A percentile compares a stretch with the other conserved stretches of the same genome.
Evolutionary conservation across 1,140 invertebrate genomes (phyloP).

Genomic region (Diorhabda elongata): DNA sequence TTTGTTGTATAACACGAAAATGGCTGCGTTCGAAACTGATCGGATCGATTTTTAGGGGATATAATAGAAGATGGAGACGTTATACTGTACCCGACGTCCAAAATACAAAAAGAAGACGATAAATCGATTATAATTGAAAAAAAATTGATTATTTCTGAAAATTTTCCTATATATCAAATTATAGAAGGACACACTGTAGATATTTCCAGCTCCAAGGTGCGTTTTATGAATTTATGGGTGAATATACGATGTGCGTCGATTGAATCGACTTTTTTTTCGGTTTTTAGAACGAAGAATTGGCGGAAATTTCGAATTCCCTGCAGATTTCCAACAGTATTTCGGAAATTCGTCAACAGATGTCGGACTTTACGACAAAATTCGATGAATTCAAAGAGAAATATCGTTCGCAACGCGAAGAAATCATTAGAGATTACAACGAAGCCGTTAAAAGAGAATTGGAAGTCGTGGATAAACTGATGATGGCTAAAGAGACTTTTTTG

Average conservation of each 20-base stretch:
- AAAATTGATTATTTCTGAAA: too few species aligned
- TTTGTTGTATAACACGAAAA: too few species aligned
- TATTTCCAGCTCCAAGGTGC: too few species aligned
- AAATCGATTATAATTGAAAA: too few species aligned
- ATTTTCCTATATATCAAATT: too few species aligned
- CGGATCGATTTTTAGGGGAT: background rate
- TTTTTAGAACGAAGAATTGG: background rate
- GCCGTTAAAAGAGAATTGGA: slow-evolving; percentile 27
- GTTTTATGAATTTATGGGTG: too few species aligned
- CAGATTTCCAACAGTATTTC: slow-evolving; percentile 31
- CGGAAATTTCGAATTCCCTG: slow-evolving; percentile 18
- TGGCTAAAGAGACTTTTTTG: slow-evolving; percentile 12
- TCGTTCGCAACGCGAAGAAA: slow-evolving; percentile 25
- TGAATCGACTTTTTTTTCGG: too few species aligned
- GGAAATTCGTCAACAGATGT: slow-evolving; percentile 33
- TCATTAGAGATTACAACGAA: slow-evolving; percentile 33
- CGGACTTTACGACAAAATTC: slow-evolving; percentile 29
- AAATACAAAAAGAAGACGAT: too few species aligned
- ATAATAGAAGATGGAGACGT: slow-evolving; percentile 27
- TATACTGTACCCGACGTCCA: slow-evolving; percentile 21
- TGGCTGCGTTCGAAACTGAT: too few species aligned
- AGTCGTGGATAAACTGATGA: slow-evolving; percentile 26
- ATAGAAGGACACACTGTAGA: too few species aligned
- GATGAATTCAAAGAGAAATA: slow-evolving; percentile 34
- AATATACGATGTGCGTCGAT: too few species aligned